A percentile compares a stretch with the other conserved stretches of the same genome.
Conservation (phyloP, 2,113 vertebrate genomes). For the Sylvilagus bachmani region DNA sequence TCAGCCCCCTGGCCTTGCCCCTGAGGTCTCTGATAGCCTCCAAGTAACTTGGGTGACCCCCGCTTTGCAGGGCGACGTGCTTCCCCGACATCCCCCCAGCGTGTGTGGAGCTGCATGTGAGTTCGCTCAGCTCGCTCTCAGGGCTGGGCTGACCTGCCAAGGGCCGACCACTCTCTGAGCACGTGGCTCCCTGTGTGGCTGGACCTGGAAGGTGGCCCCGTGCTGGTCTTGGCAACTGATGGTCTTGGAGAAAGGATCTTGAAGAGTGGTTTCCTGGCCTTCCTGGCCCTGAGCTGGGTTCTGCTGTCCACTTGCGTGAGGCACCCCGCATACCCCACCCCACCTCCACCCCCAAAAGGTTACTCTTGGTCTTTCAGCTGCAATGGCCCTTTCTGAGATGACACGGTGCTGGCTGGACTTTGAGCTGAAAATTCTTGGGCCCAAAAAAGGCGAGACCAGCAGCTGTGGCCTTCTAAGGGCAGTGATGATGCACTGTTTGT, state of each 20-base stretch:
- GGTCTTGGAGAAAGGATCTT: background rate
- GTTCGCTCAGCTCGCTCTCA: slow-evolving; percentile 65
- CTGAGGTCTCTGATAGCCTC: slow-evolving; percentile 57
- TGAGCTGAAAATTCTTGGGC: background rate
- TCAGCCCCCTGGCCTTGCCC: slow-evolving; percentile 68
- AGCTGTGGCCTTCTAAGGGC: slow-evolving; percentile 24
- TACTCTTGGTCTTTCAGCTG: slow-evolving; percentile 46
- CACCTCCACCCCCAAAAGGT: background rate
- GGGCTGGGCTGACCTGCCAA: slow-evolving; percentile 51
- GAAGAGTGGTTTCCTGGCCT: slow-evolving; percentile 10
- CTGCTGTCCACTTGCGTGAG: background rate
- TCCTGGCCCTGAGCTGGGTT: background rate
- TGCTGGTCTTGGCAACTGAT: slow-evolving; percentile 22
- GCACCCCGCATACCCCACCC: background rate
- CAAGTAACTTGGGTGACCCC: slow-evolving; percentile 73
- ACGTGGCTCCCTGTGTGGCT: slow-evolving; percentile 25
- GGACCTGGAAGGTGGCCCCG: background rate
- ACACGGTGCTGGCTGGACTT: slow-evolving; percentile 36
- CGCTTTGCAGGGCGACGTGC: slow-evolving; percentile 78
- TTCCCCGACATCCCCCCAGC: slow-evolving; percentile 69
- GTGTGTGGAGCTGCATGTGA: slow-evolving; percentile 50
- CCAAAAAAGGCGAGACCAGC: background rate
- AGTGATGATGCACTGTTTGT: background rate
- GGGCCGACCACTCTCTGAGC: slow-evolving; percentile 48
- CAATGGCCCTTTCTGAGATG: slow-evolving; percentile 22